Base-by-base conservation (phyloP, 2,797 vertebrate species). In the Centroberyx gerrardi region DNA sequence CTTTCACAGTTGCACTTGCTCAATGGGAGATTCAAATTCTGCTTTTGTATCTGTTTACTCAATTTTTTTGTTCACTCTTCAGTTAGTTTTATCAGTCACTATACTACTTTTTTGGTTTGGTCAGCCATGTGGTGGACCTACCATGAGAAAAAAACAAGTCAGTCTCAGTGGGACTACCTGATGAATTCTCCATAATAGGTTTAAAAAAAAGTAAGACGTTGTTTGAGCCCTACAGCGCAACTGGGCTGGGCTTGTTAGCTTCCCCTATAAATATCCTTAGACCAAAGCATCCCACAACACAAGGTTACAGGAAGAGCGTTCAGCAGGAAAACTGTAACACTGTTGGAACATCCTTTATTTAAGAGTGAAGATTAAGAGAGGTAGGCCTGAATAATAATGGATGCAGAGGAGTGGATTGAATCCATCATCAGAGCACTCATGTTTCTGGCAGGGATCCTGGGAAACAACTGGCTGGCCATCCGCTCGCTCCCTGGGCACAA, bases 401-500 rank as follows among this genome's bases (percentile, higher is more conserved):
- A 92, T 5, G 65, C 42, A 5, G 59, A 79, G 0, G 64, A 78
- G 8, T 36, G 92, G 80, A 72, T 91, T 15, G 88, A 93, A 67
- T 86, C 86, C 44, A 73, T 92, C 58, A 62, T 95, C 70, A 87
- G 95, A 78, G 85, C 46, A 0, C 18, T 92, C 29, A 93, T 95
- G 90, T 96, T 93, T 40, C 52, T 95, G 10, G 49, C 86, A 0
- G 95, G 95, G 2, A 89, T 96, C 56, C 49, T 95, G 12, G 96
- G 96, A 3, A 96, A 96, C 87, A 93, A 85, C 83, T 93, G 91
- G 91, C 80, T 96, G 83, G 92, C 83, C 2, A 44, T 94, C 1
- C 68, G 87, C 27, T 94, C 93, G 5, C 33, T 96, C 0, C 94
- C 95, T 0, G 40, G 33, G 12, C 72, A 74, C 17, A 87, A 49